Percentiles rank a stretch among this genome's conserved stretches.
phyloP scores from a whole-genome alignment of 2,113 vertebrate species.

The Holacanthus passer region DNA sequence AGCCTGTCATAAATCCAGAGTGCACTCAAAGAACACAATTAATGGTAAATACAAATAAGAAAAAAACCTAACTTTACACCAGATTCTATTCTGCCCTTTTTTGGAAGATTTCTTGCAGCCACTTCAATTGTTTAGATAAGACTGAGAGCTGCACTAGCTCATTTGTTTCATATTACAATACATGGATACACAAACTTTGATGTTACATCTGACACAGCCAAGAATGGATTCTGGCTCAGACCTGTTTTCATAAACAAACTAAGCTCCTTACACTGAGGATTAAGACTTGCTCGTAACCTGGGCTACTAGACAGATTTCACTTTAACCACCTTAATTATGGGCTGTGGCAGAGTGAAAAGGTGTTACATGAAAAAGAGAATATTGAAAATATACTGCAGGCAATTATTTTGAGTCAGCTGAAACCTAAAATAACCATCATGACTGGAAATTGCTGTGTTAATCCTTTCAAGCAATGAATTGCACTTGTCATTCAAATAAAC shows the following conservation, averaged over 20 bases:
- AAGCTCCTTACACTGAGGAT: not conserved
- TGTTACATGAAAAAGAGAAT: not conserved
- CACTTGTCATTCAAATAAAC: not conserved
- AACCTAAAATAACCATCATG: not conserved
- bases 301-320: not conserved
- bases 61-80: not conserved
- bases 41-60: not conserved
- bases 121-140: conserved; percentile 10
- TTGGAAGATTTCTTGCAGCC: not conserved
- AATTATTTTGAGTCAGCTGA: not conserved
- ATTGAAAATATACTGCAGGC: not conserved
- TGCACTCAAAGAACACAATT: not conserved
- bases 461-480: not conserved
- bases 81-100: not conserved
- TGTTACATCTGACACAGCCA: not conserved
- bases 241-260: not conserved
- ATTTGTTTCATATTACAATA: not conserved
- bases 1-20: not conserved
- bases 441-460: not conserved
- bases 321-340: not conserved
- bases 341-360: not conserved
- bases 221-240: not conserved
- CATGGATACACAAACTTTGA: not conserved
- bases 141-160: not conserved
- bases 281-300: not conserved